Conservation (phyloP, 2,113 vertebrate species). For the Vireo altiloquus region DNA sequence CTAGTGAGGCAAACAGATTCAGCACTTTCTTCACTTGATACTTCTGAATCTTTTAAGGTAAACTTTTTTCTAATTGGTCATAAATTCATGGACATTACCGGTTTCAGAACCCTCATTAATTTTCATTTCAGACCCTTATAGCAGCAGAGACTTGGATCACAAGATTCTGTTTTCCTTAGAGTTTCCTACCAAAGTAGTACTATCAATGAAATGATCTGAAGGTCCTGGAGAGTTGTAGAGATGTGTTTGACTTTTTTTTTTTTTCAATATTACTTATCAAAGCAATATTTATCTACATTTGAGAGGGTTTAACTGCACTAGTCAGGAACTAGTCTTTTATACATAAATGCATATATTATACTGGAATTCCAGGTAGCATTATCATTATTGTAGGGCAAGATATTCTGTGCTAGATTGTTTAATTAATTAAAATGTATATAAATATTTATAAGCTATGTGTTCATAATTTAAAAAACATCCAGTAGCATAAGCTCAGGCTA, state of each 20-base stretch:
- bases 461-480: neutral
- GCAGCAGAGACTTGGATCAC: neutral
- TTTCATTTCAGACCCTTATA: neutral
- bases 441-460: neutral
- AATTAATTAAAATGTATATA: neutral
- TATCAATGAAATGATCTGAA: neutral
- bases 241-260: neutral
- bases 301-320: neutral
- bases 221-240: neutral
- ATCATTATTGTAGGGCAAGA: neutral
- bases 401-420: neutral
- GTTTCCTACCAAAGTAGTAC: neutral
- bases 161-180: neutral
- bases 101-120: slow-evolving; percentile 1
- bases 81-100: neutral
- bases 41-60: slow-evolving; percentile 12
- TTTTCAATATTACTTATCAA: neutral
- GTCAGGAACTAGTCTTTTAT: neutral
- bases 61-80: neutral
- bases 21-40: neutral
- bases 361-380: neutral
- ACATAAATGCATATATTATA: neutral
- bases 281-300: neutral
- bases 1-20: neutral
- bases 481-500: neutral